Base-by-base conservation (phyloP, 1,140 invertebrate species). In the Ladona fulva region DNA sequence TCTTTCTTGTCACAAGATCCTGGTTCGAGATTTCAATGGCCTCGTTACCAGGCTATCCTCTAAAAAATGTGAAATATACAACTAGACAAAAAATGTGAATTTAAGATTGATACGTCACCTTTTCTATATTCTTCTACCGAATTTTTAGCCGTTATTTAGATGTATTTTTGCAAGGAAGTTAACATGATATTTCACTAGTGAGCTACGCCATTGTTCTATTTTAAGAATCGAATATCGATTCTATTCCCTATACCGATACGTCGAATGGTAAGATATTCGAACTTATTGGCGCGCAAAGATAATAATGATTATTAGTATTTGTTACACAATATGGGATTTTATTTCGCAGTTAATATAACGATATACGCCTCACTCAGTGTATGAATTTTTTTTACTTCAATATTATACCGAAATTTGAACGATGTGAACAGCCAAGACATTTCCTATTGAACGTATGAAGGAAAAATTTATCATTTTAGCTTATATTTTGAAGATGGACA, bases 11-110 rank as follows among this genome's bases (percentile, higher is more conserved):
- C 52, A 19, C 52, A 22, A 22, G n/a, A 19, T 66, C 52, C 52
- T 66, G 52, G 52, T 66, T 66, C 52, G 52, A 66, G 52, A 66
- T 66, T 66, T 66, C 52, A 66, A 66, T 66, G 52, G 52, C n/a
- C 52, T 66, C 52, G 52, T 66, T 6, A 66, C 52, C 52, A 66
- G 52, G 52, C 14, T 37, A 37, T 37, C 29, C 29, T 37, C 29
- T 66, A 6, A 22, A 66, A 22, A 22, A 19, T 66, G 14, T 66
- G 52, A 66, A 6, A 66, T 12, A 66, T 12, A 66, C 12, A 66
- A 5, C 52, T 66, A 66, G n/a, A n/a, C 12, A 12, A 66, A 66
- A 19, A 66, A 66, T 66, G 8, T 37, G 29, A 66, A 12, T 66
- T 66, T 22, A 6, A 16, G n/a, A 66, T 66, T 66, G 1, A 66